Evolutionary conservation across 2,888 invertebrate genomes (phyloP).

Genomic region (Lycocerus yunnanus): DNA sequence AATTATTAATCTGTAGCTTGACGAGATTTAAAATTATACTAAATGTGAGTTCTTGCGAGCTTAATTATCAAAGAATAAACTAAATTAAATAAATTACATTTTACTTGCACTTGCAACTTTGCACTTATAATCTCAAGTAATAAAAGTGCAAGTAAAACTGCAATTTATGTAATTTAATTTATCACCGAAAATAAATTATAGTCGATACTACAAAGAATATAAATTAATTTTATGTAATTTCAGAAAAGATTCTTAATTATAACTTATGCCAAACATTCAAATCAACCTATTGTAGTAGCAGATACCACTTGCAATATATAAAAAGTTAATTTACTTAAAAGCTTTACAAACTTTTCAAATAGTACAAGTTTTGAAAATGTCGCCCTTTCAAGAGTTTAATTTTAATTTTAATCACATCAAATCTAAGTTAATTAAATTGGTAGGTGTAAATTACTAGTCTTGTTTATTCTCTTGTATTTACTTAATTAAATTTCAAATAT

Average conservation of each 20-base stretch:
- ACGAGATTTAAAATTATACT: not conserved
- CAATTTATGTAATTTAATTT: no score
- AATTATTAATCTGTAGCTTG: not conserved
- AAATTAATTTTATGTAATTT: not conserved
- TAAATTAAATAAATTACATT: no score
- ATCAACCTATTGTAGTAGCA: not conserved
- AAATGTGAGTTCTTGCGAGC: no score
- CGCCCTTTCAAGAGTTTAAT: not conserved
- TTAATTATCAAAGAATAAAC: no score
- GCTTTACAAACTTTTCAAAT: not conserved
- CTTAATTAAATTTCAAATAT: not conserved
- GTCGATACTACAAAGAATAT: not conserved
- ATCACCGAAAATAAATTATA: no score
- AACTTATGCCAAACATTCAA: not conserved
- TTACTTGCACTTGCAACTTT: no score
- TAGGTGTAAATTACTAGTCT: conserved; percentile 2
- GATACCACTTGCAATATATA: not conserved
- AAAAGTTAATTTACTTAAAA: conserved; percentile 1
- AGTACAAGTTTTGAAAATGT: not conserved
- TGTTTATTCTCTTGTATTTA: not conserved
- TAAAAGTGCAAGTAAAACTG: no score
- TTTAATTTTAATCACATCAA: not conserved
- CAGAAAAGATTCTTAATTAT: not conserved
- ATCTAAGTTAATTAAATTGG: conserved; percentile 5
- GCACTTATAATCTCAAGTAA: no score